These are phyloP conservation scores for Clivina fossor DNA, from an alignment of 2,888 invertebrate genomes.

Conservation along the genomic window DNA sequence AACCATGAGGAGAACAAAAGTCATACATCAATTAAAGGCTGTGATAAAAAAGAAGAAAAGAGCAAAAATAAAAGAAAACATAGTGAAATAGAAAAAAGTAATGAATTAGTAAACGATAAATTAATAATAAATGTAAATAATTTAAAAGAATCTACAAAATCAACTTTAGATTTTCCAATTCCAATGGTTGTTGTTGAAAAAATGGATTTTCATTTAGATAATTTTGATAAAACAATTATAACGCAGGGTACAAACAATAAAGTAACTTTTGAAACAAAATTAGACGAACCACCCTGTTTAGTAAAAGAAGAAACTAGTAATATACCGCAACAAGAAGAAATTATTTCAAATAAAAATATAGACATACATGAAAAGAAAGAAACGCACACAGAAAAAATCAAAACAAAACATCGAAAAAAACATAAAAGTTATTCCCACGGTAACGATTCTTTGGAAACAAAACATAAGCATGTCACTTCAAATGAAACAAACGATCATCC, in stretches of 20 bases:
- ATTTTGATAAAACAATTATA: slow-evolving; percentile 17
- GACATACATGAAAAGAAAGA: background rate
- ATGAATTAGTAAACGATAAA: slow-evolving; percentile 21
- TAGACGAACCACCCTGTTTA: slow-evolving; percentile 6
- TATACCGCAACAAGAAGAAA: slow-evolving; percentile 3
- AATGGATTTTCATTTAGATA: slow-evolving; percentile 23
- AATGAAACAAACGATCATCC: no score
- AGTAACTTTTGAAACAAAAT: slow-evolving; percentile 1
- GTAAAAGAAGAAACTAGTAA: slow-evolving; percentile 19
- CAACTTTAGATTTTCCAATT: slow-evolving; percentile 18
- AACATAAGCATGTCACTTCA: slow-evolving; percentile 11
- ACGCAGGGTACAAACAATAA: slow-evolving; percentile 4
- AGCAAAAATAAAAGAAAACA: slow-evolving; percentile 23
- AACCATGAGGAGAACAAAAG: slow-evolving; percentile 16
- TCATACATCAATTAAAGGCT: slow-evolving; percentile 23
- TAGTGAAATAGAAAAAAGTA: slow-evolving; percentile 15
- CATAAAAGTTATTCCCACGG: slow-evolving; percentile 31
- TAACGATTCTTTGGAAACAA: slow-evolving; percentile 14
- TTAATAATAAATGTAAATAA: slow-evolving; percentile 21
- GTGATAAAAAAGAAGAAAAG: slow-evolving; percentile 31
- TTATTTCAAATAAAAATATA: background rate
- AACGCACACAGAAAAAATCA: slow-evolving; percentile 24
- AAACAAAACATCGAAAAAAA: slow-evolving; percentile 34
- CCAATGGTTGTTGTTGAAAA: slow-evolving; percentile 31
- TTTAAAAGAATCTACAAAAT: slow-evolving; percentile 17